Evolutionary conservation across 2,888 invertebrate species (phyloP).

Genomic region (Dryobotodes eremita): DNA sequence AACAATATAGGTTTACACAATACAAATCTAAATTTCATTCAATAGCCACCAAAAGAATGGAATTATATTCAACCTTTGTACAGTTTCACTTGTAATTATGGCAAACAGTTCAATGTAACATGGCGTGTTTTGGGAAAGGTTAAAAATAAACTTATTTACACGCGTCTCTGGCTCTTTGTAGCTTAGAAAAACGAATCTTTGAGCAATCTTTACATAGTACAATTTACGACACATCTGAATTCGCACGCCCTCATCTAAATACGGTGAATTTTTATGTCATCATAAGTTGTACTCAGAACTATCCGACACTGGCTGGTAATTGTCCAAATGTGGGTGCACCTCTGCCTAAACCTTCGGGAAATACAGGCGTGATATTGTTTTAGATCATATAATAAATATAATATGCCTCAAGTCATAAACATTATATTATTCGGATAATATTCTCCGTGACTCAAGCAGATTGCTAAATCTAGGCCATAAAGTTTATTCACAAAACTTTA

Average conservation of each 20-base stretch:
- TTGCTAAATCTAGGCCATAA: not conserved
- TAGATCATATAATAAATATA: not conserved
- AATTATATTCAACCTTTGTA: slow-evolving; percentile 57
- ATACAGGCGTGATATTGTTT: not conserved
- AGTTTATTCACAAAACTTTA: slow-evolving; percentile 5
- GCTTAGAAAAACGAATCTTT: not conserved
- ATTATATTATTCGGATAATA: not conserved
- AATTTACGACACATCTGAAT: not conserved
- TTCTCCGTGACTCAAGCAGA: not conserved
- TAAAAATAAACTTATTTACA: slow-evolving; percentile 60
- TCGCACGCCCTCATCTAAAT: not conserved
- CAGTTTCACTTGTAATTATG: slow-evolving; percentile 65
- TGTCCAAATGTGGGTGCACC: not conserved
- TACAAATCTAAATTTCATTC: slow-evolving; percentile 65
- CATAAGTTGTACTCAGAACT: not conserved
- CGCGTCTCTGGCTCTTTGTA: slow-evolving; percentile 20
- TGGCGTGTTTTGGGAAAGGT: slow-evolving; percentile 57
- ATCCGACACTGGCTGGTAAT: not conserved
- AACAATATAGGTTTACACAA: slow-evolving; percentile 62
- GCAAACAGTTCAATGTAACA: slow-evolving; percentile 67
- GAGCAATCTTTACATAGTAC: not conserved
- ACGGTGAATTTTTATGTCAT: not conserved
- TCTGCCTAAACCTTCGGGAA: not conserved
- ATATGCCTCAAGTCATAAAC: not conserved
- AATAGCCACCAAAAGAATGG: slow-evolving; percentile 58